These are phyloP conservation scores for Palythoa grandiflora DNA, from an alignment of 92 coral and sea anemone species.

Conservation along the genomic window DNA sequence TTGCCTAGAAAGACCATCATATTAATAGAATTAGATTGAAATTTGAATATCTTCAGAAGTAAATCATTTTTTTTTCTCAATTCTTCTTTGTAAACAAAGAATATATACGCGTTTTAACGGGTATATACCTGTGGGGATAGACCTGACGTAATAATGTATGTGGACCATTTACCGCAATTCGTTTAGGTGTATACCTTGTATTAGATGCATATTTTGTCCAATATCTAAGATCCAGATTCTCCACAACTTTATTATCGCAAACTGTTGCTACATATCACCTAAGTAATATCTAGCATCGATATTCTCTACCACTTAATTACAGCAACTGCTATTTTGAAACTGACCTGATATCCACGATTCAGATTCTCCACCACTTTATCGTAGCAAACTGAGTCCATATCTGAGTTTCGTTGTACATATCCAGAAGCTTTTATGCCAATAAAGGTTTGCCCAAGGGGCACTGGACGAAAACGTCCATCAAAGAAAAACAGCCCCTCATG, in stretches of 20 bases:
- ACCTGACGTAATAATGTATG: too few relatives aligned
- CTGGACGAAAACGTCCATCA: constrained; percentile 94
- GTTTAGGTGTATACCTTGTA: too few relatives aligned
- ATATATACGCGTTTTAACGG: too few relatives aligned
- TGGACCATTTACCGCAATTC: too few relatives aligned
- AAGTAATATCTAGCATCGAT: neutral
- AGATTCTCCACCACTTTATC: constrained; percentile 92
- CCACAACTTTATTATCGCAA: constrained; percentile 87
- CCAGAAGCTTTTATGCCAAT: constrained; percentile 89
- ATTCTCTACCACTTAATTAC: neutral
- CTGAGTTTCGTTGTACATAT: constrained; percentile 81
- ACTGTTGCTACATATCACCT: constrained; percentile 79
- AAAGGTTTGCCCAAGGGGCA: constrained; percentile 94
- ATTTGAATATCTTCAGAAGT: neutral
- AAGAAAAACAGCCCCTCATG: constrained; percentile 93
- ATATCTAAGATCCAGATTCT: constrained; percentile 89
- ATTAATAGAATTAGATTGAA: neutral
- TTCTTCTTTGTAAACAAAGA: too few relatives aligned
- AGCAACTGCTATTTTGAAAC: neutral
- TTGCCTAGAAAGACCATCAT: neutral
- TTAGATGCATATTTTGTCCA: constrained; percentile 41
- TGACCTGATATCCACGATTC: constrained; percentile 96
- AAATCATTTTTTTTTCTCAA: too few relatives aligned
- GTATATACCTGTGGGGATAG: too few relatives aligned
- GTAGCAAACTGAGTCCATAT: constrained; percentile 95